Percentiles rank a stretch among this genome's conserved stretches.
These are phyloP conservation scores for Elephantulus edwardii DNA, from an alignment of 2,113 vertebrate species.

Conservation along the genomic window DNA sequence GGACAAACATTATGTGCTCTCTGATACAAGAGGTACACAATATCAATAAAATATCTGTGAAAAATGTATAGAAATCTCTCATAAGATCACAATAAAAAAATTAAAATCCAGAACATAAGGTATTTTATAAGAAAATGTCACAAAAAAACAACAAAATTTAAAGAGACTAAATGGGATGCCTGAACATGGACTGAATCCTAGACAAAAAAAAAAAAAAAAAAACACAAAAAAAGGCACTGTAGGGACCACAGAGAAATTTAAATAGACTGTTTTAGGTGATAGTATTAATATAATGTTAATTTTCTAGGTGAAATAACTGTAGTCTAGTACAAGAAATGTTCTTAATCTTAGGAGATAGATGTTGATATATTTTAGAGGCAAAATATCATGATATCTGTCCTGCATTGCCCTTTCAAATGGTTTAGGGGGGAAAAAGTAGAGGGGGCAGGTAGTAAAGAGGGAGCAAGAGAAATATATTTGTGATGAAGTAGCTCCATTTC, in stretches of 20 bases:
- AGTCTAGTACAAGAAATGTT: background rate
- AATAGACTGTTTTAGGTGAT: background rate
- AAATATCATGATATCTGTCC: background rate
- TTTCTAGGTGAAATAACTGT: background rate
- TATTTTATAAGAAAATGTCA: background rate
- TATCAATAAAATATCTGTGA: background rate
- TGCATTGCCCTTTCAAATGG: background rate
- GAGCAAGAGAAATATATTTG: background rate
- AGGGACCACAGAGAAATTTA: background rate
- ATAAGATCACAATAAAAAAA: background rate
- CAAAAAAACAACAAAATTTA: background rate
- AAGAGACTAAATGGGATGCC: background rate
- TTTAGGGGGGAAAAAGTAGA: background rate
- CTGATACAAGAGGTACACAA: background rate
- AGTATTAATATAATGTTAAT: background rate
- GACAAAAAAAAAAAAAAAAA: constrained; percentile 15
- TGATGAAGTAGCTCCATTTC: background rate
- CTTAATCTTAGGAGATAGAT: background rate
- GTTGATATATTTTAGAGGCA: background rate
- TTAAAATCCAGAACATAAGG: background rate
- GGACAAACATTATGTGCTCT: background rate
- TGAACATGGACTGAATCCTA: background rate
- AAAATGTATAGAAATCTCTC: background rate
- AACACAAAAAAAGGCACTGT: constrained; percentile 21
- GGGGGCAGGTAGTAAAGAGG: background rate